phyloP scores from a whole-genome alignment of 2,797 vertebrate species.

The Cossypha dichroa region DNA sequence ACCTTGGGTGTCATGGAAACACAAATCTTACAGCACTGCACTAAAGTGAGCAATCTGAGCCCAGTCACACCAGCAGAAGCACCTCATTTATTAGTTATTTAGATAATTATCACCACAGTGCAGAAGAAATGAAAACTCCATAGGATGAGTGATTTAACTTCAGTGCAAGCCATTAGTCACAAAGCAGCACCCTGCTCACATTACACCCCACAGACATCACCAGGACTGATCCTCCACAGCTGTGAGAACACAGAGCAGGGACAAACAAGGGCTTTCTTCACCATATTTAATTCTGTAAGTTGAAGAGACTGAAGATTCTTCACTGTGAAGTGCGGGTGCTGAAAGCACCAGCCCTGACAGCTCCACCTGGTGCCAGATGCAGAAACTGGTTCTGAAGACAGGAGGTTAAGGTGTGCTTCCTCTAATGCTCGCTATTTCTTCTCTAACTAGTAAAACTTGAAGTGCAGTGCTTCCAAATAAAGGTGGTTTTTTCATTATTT shows the following conservation, averaged over 20 bases:
- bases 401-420: neutral
- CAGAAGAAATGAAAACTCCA: conserved; percentile 9
- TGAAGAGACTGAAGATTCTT: neutral
- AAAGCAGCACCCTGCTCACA: neutral
- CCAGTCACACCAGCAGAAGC: neutral
- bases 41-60: neutral
- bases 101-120: conserved; percentile 13
- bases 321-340: neutral
- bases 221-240: neutral
- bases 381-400: neutral
- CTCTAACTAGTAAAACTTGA: neutral
- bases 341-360: neutral
- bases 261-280: neutral
- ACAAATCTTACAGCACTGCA: neutral
- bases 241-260: neutral
- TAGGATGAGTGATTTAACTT: conserved; percentile 51
- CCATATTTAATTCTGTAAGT: neutral
- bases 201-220: neutral
- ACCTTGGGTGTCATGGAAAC: neutral
- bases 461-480: neutral
- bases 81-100: conserved; percentile 27
- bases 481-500: neutral
- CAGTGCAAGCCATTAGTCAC: conserved; percentile 7
- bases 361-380: neutral
- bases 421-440: neutral